phyloP scores from a whole-genome alignment of 1,140 invertebrate species.

The Drosophila grimshawi region DNA sequence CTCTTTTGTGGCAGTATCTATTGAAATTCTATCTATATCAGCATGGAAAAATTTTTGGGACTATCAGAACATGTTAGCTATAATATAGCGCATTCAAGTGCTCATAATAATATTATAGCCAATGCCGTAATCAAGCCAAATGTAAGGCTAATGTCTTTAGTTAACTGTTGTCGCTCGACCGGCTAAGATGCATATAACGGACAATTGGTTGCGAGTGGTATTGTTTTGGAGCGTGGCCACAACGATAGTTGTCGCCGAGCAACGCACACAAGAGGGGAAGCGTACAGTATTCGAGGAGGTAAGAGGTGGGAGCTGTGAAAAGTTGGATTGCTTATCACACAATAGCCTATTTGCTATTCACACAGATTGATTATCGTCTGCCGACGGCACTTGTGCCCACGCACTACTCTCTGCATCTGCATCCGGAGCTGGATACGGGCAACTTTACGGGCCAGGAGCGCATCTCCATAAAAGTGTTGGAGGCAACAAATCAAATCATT shows the following conservation, averaged over 20 bases:
- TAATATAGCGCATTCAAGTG: conserved; percentile 47
- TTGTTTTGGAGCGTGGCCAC: conserved; percentile 67
- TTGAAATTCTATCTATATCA: neutral
- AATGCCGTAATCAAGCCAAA: conserved; percentile 4
- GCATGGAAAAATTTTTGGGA: neutral
- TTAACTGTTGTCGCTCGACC: conserved; percentile 48
- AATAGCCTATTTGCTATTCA: neutral
- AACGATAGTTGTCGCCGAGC: conserved; percentile 82
- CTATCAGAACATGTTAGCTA: conserved; percentile 41
- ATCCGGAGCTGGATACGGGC: conserved; percentile 90
- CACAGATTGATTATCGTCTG: conserved; percentile 86
- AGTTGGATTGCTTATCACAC: neutral
- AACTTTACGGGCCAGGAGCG: conserved; percentile 89
- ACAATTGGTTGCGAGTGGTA: conserved; percentile 37
- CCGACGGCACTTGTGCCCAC: conserved; percentile 88
- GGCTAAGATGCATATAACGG: conserved; percentile 56
- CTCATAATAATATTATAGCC: conserved; percentile 13
- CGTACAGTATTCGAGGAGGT: conserved; percentile 36
- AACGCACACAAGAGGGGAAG: conserved; percentile 44
- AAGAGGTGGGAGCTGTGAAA: neutral
- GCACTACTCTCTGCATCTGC: conserved; percentile 91
- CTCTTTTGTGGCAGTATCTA: neutral
- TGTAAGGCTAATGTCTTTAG: conserved; percentile 16
- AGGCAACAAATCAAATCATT: conserved; percentile 86
- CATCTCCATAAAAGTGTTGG: conserved; percentile 87